Base-by-base conservation (phyloP, 1,140 invertebrate genomes). In the Euglossa dilemma region DNA sequence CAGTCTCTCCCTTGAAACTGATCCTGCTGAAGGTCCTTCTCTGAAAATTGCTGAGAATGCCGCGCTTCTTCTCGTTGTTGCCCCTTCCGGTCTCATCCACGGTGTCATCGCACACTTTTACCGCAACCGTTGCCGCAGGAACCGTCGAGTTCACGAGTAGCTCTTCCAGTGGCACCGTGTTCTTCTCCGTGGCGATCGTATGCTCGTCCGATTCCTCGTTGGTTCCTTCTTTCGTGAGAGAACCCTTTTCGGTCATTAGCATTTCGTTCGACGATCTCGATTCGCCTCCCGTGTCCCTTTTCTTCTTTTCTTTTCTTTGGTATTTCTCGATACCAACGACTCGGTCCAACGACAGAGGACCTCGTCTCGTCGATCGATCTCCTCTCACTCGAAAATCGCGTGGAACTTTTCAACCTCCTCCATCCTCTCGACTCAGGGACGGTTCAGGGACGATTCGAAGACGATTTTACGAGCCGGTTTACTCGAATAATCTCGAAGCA, bases 1-100 rank as follows among this genome's bases (percentile, higher is more conserved):
- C 91, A 28, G 84, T 77, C 69, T 93, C 92, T 20, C 87, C 87
- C 50, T 89, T 90, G 73, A 92, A 91, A 54, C 92, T 92, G 71
- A 92, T 89, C 74, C 89, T 91, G 79, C 87, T 92, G 54, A 89
- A 88, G 20, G 92, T 90, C 63, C 92, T 80, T 47, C 89, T 88
- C 56, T 91, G 91, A 63, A 91, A 91, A 28, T 77, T 91, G 64
- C 84, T 85, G 6, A 91, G 72, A 45, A 89, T 84, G 7, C 90
- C 80, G 0, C 78, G 85, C 50, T 83, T 91, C 43, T 86, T 91
- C 16, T 69, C 73, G 56, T 18, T 66, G 72, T 78, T 47, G 20
- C 23, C 61, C 43, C 79, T 71, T 45, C 76, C 69, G 9, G 28
- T 36, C 20, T 89, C 87, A 14, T 89, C 87, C 14, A 67, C 63